These are phyloP conservation scores for Tanaodytes sp. DNA, from an alignment of 2,888 invertebrate species.

Conservation along the genomic window DNA sequence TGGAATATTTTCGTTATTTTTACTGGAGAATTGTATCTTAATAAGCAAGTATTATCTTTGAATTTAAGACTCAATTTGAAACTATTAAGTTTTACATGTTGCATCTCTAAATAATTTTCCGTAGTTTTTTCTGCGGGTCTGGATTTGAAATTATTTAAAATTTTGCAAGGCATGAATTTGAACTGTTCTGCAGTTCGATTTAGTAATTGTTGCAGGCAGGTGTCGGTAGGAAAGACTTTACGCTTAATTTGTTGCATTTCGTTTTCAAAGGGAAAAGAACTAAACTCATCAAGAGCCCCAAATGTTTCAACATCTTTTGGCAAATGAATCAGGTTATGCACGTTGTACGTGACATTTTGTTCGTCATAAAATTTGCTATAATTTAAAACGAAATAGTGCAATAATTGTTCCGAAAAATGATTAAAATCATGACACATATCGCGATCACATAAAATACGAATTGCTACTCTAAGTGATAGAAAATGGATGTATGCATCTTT, in stretches of 20 bases:
- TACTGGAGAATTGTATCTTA: slow-evolving; percentile 7
- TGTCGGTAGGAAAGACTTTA: slow-evolving; percentile 11
- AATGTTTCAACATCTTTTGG: too few relatives aligned
- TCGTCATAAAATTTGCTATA: neutral
- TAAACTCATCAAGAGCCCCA: too few relatives aligned
- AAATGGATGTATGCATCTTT: slow-evolving; percentile 1
- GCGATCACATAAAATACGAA: slow-evolving; percentile 5
- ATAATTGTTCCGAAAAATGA: slow-evolving; percentile 1
- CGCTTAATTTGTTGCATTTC: slow-evolving; percentile 1
- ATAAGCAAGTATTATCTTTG: slow-evolving; percentile 20
- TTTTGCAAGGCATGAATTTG: slow-evolving; percentile 2
- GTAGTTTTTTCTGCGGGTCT: neutral
- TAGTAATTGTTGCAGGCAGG: slow-evolving; percentile 18
- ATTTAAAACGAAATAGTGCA: too few relatives aligned
- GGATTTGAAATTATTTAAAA: neutral
- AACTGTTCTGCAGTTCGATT: slow-evolving; percentile 12
- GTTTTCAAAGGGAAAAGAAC: too few relatives aligned
- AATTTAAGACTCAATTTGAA: slow-evolving; percentile 8
- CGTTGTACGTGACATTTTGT: slow-evolving; percentile 9
- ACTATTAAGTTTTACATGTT: neutral
- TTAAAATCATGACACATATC: neutral
- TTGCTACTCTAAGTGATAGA: slow-evolving; percentile 2
- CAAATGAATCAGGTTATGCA: too few relatives aligned
- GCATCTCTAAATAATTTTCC: neutral
- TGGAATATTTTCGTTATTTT: slow-evolving; percentile 3